Percentiles rank a stretch among this genome's conserved stretches.
phyloP scores from a whole-genome alignment of 2,113 vertebrate species.

The Hiodon alosoides region DNA sequence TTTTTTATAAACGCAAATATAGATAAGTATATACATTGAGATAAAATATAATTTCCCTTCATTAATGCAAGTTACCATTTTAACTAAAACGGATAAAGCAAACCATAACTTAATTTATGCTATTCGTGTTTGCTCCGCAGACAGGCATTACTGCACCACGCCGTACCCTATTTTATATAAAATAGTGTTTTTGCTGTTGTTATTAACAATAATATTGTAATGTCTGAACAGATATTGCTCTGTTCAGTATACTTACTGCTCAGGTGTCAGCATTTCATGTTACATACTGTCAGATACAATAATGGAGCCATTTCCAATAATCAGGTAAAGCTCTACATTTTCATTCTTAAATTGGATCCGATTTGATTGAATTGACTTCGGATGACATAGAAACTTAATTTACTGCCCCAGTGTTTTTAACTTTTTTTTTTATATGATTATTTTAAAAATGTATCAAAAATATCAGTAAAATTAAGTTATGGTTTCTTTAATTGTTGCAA shows the following conservation, averaged over 20 bases:
- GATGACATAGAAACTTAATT: too few relatives aligned
- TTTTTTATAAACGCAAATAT: conserved; percentile 26
- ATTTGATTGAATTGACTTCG: too few relatives aligned
- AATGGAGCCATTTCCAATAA: background rate
- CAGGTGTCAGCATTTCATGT: background rate
- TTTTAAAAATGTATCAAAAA: background rate
- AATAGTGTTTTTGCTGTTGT: too few relatives aligned
- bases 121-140: conserved; percentile 2
- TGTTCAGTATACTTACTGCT: background rate
- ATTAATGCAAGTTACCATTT: conserved; percentile 26
- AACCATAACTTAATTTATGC: conserved; percentile 29
- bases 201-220: too few relatives aligned
- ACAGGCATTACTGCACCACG: background rate
- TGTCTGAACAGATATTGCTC: too few relatives aligned
- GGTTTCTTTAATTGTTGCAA: conserved; percentile 13
- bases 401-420: too few relatives aligned
- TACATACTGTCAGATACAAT: background rate
- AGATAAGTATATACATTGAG: conserved; percentile 31
- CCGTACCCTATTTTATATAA: too few relatives aligned
- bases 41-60: conserved; percentile 33
- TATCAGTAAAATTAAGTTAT: conserved; percentile 17
- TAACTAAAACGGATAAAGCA: conserved; percentile 21
- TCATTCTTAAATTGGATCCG: too few relatives aligned
- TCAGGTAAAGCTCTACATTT: too few relatives aligned
- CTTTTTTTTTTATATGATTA: too few relatives aligned